A percentile compares a stretch with the other conserved stretches of the same genome.
phyloP scores from a whole-genome alignment of 1,140 invertebrate species.

The Phymastichus coffea region DNA sequence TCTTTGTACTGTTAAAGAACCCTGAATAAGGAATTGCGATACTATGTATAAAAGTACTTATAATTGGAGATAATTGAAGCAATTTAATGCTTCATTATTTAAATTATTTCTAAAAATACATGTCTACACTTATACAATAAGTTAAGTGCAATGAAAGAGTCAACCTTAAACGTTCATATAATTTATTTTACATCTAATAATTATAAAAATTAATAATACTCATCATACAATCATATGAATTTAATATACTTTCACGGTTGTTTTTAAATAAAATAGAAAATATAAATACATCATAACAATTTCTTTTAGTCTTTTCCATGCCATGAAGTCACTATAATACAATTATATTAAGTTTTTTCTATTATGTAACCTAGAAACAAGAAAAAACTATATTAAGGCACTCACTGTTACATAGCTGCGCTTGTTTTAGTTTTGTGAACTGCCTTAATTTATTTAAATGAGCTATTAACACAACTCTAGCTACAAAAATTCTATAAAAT shows the following conservation, averaged over 20 bases:
- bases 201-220: slow-evolving; percentile 28
- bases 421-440: not conserved
- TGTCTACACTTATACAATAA: too few relatives aligned
- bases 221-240: not conserved
- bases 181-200: slow-evolving; percentile 19
- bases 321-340: slow-evolving; percentile 15
- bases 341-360: not conserved
- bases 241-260: slow-evolving; percentile 9
- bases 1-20: too few relatives aligned
- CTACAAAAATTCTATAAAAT: slow-evolving; percentile 3
- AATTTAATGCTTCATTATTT: too few relatives aligned
- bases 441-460: slow-evolving; percentile 7
- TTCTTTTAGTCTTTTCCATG: slow-evolving; percentile 13
- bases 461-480: slow-evolving; percentile 4
- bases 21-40: too few relatives aligned
- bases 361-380: too few relatives aligned
- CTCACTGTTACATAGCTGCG: slow-evolving; percentile 9
- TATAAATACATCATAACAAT: slow-evolving; percentile 22
- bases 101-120: too few relatives aligned
- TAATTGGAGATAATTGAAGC: too few relatives aligned
- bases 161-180: slow-evolving; percentile 17
- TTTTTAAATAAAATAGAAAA: slow-evolving; percentile 23
- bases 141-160: too few relatives aligned
- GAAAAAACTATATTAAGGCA: slow-evolving; percentile 11
- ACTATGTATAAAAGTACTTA: too few relatives aligned